Conservation (phyloP, 1,140 invertebrate species). For the Octopus sinensis region DNA sequence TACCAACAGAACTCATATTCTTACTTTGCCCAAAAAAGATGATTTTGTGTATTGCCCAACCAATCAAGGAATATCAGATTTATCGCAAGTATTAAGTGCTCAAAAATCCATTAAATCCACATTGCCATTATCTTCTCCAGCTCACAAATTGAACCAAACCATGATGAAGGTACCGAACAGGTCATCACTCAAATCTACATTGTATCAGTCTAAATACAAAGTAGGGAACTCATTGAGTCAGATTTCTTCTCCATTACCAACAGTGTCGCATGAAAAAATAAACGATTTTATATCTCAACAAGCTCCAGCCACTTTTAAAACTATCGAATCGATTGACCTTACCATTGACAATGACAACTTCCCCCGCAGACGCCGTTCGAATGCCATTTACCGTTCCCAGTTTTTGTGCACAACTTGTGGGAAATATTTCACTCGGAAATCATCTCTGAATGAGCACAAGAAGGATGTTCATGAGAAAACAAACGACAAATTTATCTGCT, state of each 20-base stretch:
- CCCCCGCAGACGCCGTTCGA: background rate
- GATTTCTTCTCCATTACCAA: background rate
- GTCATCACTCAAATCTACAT: background rate
- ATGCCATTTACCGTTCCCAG: background rate
- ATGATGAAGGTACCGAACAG: background rate
- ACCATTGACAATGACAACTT: background rate
- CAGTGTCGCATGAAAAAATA: background rate
- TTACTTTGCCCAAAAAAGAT: background rate
- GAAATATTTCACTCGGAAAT: constrained; percentile 6
- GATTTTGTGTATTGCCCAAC: background rate
- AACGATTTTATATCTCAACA: background rate
- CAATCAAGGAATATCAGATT: background rate
- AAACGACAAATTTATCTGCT: background rate
- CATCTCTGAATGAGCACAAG: background rate
- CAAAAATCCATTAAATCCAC: too few relatives aligned
- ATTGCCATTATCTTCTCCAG: too few relatives aligned
- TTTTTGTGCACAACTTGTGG: background rate
- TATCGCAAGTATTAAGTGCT: background rate
- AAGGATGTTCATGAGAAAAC: background rate
- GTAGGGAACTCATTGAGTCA: background rate
- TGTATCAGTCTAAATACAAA: background rate
- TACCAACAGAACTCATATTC: too few relatives aligned
- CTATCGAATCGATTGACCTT: background rate
- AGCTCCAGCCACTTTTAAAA: background rate
- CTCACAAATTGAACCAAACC: too few relatives aligned